These are phyloP conservation scores for Grammomys dolichurus DNA, from an alignment of 2,113 vertebrate species.

Conservation along the genomic window DNA sequence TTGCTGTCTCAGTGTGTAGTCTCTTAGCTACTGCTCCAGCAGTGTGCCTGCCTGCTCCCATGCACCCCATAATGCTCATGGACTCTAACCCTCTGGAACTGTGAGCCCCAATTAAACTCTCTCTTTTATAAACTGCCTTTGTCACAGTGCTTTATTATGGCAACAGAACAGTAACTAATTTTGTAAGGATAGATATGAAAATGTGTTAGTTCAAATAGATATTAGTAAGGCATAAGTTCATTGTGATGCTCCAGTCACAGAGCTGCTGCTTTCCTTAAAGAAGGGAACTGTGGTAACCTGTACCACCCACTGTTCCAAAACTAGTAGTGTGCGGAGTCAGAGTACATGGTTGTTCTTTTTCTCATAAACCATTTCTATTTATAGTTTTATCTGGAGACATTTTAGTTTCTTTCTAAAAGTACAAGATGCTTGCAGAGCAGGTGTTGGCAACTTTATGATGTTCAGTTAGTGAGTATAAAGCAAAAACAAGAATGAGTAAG, in stretches of 20 bases:
- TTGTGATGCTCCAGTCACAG: background rate
- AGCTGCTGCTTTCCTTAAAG: constrained; percentile 38
- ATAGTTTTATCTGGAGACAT: constrained; percentile 32
- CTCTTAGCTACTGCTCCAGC: background rate
- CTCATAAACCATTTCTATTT: constrained; percentile 14
- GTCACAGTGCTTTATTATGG: background rate
- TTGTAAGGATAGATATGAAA: constrained; percentile 21
- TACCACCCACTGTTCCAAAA: background rate
- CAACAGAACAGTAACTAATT: background rate
- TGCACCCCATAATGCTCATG: background rate
- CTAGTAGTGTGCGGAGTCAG: background rate
- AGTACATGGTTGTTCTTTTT: constrained; percentile 52
- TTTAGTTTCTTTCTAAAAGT: constrained; percentile 26
- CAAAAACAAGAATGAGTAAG: background rate
- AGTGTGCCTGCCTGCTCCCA: background rate
- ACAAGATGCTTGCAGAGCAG: constrained; percentile 18
- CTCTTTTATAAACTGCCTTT: background rate
- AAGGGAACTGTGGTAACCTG: constrained; percentile 5
- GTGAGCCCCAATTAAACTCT: background rate
- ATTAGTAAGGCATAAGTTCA: background rate
- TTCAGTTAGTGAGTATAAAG: background rate
- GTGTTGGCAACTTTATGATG: background rate
- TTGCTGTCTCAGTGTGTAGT: background rate
- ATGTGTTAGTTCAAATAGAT: background rate
- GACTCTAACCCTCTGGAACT: background rate